A percentile compares a stretch with the other conserved stretches of the same genome.
phyloP scores from a whole-genome alignment of 2,113 vertebrate genomes.

The Zootoca vivipara region DNA sequence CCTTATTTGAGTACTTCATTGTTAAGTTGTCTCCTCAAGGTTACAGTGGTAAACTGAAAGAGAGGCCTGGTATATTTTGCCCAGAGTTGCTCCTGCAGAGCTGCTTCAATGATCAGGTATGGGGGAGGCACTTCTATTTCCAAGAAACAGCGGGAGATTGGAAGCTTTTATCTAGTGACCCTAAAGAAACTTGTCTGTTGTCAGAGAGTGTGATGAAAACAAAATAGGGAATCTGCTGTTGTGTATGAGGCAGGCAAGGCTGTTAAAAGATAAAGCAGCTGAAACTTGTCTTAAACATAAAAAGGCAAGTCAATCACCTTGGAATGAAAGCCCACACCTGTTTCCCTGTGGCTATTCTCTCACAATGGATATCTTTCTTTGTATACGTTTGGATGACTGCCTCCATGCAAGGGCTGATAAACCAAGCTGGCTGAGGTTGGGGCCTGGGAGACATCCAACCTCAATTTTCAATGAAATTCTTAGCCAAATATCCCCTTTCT shows the following conservation, averaged over 20 bases:
- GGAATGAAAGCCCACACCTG: not conserved
- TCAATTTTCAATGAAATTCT: not conserved
- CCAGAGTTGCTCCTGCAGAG: slow-evolving; percentile 8
- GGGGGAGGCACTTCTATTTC: slow-evolving; percentile 34
- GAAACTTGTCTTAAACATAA: not conserved
- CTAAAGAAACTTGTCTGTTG: slow-evolving; percentile 25
- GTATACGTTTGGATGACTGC: not conserved
- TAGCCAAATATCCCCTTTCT: not conserved
- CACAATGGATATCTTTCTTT: not conserved
- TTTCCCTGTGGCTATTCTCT: not conserved
- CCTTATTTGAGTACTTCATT: not conserved
- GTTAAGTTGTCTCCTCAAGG: not conserved
- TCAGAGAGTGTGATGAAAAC: not conserved
- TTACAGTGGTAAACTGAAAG: not conserved
- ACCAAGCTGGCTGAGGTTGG: not conserved
- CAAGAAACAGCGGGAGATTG: slow-evolving; percentile 31
- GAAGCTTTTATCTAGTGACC: slow-evolving; percentile 40
- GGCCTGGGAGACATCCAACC: not conserved
- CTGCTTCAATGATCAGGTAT: slow-evolving; percentile 30
- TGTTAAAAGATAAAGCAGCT: not conserved
- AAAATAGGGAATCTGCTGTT: not conserved
- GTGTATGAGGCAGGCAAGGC: not conserved
- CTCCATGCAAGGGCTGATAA: not conserved
- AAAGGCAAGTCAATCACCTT: not conserved
- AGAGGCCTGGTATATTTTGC: slow-evolving; percentile 9